Evolutionary conservation across 37 sponge, comb jelly and placozoan species (phyloP).

Genomic region (Halichondria panicea): DNA sequence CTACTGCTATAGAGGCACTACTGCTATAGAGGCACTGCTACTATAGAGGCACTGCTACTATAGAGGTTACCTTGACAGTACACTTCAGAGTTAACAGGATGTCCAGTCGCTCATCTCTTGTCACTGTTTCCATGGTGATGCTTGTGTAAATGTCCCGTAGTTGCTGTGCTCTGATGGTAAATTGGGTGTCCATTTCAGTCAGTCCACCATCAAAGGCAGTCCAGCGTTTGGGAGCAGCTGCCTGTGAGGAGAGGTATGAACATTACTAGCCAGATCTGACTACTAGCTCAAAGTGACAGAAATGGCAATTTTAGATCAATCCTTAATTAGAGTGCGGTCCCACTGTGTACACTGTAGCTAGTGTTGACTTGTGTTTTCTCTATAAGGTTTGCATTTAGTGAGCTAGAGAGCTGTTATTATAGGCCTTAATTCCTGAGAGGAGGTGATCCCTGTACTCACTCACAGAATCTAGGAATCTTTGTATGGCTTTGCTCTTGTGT

Average conservation of each 20-base stretch:
- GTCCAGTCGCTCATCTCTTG: conserved; percentile 81
- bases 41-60: too few species aligned
- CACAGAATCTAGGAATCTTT: conserved; percentile 73
- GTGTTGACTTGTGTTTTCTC: too few species aligned
- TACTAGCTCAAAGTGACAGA: background rate
- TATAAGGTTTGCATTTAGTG: background rate
- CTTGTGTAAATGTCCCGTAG: conserved; percentile 79
- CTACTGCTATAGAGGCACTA: too few species aligned
- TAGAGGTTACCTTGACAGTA: conserved; percentile 79
- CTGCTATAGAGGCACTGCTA: too few species aligned
- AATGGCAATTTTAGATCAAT: background rate
- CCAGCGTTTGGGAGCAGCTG: conserved; percentile 84
- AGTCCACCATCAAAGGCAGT: conserved; percentile 80
- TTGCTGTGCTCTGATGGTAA: conserved; percentile 76
- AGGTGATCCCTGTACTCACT: too few species aligned
- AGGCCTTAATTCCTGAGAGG: too few species aligned
- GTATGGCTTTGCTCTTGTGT: conserved; percentile 29
- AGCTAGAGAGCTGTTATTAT: background rate
- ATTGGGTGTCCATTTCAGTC: conserved; percentile 87
- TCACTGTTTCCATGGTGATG: conserved; percentile 34
- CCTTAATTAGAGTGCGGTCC: too few species aligned
- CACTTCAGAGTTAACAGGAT: conserved; percentile 76
- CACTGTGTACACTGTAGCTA: too few species aligned
- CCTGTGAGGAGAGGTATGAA: conserved; percentile 26
- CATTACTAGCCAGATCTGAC: too few species aligned